A percentile compares a stretch with the other conserved stretches of the same genome.
Conservation (phyloP, 2,888 invertebrate species). For the Oligia latruncula region DNA sequence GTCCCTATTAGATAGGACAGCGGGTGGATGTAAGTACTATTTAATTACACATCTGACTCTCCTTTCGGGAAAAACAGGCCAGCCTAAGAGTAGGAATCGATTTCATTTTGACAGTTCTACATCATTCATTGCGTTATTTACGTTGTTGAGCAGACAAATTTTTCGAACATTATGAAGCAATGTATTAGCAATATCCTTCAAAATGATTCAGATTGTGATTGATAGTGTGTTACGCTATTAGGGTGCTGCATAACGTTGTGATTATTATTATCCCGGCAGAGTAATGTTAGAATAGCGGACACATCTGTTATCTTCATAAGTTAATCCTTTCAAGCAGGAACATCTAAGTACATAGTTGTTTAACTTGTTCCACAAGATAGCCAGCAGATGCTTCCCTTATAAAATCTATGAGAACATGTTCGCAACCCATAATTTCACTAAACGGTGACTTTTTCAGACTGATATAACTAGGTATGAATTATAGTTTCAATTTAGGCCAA, state of each 20-base stretch:
- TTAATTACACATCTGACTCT: neutral
- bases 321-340: conserved; percentile 34
- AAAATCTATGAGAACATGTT: conserved; percentile 25
- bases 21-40: neutral
- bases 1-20: neutral
- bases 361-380: conserved; percentile 47
- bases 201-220: too few species aligned
- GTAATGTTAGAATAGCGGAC: conserved; percentile 12
- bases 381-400: conserved; percentile 2
- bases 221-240: too few species aligned
- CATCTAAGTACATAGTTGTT: conserved; percentile 6
- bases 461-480: neutral
- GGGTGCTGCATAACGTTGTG: too few species aligned
- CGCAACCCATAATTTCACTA: conserved; percentile 7
- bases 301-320: conserved; percentile 27
- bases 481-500: conserved; percentile 67
- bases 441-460: conserved; percentile 9
- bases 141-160: too few species aligned
- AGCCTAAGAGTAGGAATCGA: too few species aligned
- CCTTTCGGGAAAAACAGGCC: neutral
- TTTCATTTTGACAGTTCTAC: too few species aligned
- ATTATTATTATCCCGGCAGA: conserved; percentile 6
- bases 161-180: too few species aligned
- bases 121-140: too few species aligned
- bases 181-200: too few species aligned